Evolutionary conservation across 2,888 invertebrate species (phyloP), one percentile per base, ranked within the genome.

Genomic region (Platycnemis pennipes): DNA sequence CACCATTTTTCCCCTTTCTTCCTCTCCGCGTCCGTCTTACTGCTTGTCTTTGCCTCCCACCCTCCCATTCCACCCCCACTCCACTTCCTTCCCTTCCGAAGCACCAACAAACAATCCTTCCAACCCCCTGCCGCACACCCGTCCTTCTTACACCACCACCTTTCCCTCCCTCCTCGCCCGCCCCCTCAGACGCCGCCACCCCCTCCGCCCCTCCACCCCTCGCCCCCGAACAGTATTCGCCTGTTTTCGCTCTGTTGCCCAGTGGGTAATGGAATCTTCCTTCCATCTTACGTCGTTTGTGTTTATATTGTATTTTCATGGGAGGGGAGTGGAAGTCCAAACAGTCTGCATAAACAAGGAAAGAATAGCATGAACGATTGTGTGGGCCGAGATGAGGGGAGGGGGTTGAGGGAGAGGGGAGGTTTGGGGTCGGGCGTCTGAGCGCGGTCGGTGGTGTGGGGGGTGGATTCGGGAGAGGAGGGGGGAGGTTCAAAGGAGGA

Each of bases 231-330:
- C 91, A 42, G 44, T 63, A 91, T 91, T 63, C 44, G 89, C 22
- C 89, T 89, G 89, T 89, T 89, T 89, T 91, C 91, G 91, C 91
- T 91, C 91, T 63, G 91, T 91, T 91, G 91, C 91, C 91, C 91
- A 63, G 11, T 63, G 91, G 91, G 91, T 91, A 91, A 91, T 91
- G 91, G 91, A 91, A 91, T 91, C 91, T 91, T 91, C 91, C 91
- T 69, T 91, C 91, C 91, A 91, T 91, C 91, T 91, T 91, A 91
- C 91, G 91, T 91, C 91, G 69, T 91, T 91, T 91, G 91, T 91
- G 91, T 91, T 91, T 91, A 91, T 91, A 91, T 91, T 91, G 91
- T 91, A 91, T 91, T 91, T 91, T 44, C 91, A 91, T 91, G 91
- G 91, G 56, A 91, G 56, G 91, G 63, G 91, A 63, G 69, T 91